Percentiles rank a stretch among this genome's conserved stretches.
These are phyloP conservation scores for Leucopternis melanops DNA, from an alignment of 2,113 vertebrate species.

Conservation along the genomic window DNA sequence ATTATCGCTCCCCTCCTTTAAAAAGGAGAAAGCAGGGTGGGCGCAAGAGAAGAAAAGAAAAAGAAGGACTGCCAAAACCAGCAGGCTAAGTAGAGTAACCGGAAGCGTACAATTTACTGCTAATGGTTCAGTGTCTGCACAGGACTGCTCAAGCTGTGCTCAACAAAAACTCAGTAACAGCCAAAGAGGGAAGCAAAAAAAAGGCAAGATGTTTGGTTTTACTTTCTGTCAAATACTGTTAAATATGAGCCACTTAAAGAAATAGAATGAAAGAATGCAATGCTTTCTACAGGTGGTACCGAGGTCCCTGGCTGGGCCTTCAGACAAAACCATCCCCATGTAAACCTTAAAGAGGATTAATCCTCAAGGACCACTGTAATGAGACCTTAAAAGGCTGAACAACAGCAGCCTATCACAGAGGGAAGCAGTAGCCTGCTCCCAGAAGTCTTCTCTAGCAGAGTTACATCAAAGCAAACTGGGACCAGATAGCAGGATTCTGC, in stretches of 20 bases:
- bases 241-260: neutral
- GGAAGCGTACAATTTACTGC: neutral
- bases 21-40: neutral
- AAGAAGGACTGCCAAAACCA: conserved; percentile 10
- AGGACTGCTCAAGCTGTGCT: conserved; percentile 39
- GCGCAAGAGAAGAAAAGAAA: neutral
- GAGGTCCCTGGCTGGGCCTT: conserved; percentile 63
- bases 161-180: neutral
- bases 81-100: neutral
- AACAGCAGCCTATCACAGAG: conserved; percentile 76
- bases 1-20: neutral
- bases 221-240: conserved; percentile 18
- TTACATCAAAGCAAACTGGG: conserved; percentile 91
- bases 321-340: conserved; percentile 82
- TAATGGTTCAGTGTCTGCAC: neutral
- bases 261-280: neutral
- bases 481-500: conserved; percentile 80
- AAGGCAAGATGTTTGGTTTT: neutral
- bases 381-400: conserved; percentile 86
- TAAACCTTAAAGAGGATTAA: conserved; percentile 94
- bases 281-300: conserved; percentile 75
- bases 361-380: conserved; percentile 86
- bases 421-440: conserved; percentile 78
- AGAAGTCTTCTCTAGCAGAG: conserved; percentile 82
- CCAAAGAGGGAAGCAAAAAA: conserved; percentile 20